Conservation (phyloP, 2,888 invertebrate species). For the Oligia strigilis region DNA sequence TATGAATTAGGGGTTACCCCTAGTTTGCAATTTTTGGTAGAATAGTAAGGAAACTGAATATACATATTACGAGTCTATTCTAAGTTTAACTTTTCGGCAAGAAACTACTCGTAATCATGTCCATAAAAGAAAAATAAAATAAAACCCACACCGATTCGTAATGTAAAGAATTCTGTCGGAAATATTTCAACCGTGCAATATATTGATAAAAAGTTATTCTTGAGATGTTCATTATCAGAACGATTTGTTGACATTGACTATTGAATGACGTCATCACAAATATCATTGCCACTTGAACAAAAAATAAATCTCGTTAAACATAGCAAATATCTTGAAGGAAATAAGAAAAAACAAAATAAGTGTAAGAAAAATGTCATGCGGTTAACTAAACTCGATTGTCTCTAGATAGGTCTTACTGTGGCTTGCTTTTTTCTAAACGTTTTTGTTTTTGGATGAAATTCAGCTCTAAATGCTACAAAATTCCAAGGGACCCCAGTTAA, state of each 20-base stretch:
- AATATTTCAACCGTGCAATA: constrained; percentile 12
- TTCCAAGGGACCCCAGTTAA: not conserved
- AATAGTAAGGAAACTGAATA: not conserved
- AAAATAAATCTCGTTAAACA: constrained; percentile 25
- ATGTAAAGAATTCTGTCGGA: constrained; percentile 3
- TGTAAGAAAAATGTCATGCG: not conserved
- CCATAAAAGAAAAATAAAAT: not conserved
- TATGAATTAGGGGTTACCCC: not conserved
- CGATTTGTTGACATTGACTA: constrained; percentile 57
- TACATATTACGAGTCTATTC: too few relatives aligned
- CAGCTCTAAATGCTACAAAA: not conserved
- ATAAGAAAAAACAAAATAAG: not conserved
- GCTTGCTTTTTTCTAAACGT: too few relatives aligned
- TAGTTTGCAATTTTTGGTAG: not conserved
- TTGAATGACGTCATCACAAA: constrained; percentile 37
- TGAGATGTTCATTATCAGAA: constrained; percentile 47
- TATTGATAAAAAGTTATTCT: constrained; percentile 59
- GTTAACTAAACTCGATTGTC: not conserved
- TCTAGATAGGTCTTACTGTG: not conserved
- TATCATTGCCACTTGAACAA: constrained; percentile 47
- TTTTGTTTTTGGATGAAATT: not conserved
- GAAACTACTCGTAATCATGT: too few relatives aligned
- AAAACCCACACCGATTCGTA: not conserved
- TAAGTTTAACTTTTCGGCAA: not conserved
- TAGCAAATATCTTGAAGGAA: not conserved